phyloP scores from a whole-genome alignment of 2,113 vertebrate genomes.

The Callaeas wilsoni region DNA sequence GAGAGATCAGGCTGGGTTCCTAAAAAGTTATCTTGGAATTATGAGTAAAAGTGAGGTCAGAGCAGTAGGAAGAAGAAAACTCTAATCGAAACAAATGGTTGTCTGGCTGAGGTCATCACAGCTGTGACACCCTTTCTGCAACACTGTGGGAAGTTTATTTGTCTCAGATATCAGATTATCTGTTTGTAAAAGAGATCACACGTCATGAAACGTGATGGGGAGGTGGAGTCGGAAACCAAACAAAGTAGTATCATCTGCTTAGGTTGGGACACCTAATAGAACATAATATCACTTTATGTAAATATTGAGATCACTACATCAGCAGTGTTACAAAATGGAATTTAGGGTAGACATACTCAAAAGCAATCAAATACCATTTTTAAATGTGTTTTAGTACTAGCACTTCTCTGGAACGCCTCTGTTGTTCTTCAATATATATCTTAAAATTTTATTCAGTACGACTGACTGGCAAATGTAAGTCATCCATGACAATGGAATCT shows the following conservation, averaged over 20 bases:
- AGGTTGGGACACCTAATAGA: neutral
- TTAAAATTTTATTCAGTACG: neutral
- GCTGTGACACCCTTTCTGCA: neutral
- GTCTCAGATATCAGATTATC: neutral
- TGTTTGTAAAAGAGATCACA: neutral
- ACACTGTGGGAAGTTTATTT: neutral
- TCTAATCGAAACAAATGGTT: neutral
- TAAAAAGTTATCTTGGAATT: neutral
- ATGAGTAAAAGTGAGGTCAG: neutral
- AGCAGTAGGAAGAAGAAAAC: neutral
- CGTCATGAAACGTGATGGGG: neutral
- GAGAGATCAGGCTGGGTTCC: neutral
- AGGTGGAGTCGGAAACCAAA: neutral
- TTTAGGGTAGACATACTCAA: neutral
- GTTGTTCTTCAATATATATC: neutral
- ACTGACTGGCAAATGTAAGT: neutral
- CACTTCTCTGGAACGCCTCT: neutral
- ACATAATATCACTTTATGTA: neutral
- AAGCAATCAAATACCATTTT: neutral
- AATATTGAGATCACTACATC: neutral
- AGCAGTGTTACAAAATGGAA: neutral
- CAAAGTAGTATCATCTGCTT: neutral
- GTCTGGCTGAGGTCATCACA: neutral
- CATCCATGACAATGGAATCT: neutral
- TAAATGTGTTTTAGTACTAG: neutral